These are phyloP conservation scores for Seladonia tumulorum DNA, from an alignment of 2,888 invertebrate genomes.

Conservation along the genomic window DNA sequence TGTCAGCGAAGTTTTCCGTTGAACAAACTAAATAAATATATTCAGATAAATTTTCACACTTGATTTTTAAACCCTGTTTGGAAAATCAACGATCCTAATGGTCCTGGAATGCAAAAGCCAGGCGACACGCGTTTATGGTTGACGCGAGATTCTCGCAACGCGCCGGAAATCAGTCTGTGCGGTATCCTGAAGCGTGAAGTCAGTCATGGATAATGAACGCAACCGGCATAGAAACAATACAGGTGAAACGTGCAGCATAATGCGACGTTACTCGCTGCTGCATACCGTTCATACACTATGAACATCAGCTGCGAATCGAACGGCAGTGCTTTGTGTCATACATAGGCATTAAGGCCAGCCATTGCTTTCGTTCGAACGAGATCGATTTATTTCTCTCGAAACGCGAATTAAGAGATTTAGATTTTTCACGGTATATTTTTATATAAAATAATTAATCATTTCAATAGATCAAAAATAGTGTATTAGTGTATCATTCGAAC, in stretches of 20 bases:
- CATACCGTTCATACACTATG: neutral
- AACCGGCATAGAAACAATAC: slow-evolving; percentile 47
- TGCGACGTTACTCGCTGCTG: neutral
- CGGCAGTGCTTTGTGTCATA: neutral
- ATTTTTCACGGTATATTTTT: neutral
- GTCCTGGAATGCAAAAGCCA: slow-evolving; percentile 41
- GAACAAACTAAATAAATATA: neutral
- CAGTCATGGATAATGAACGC: slow-evolving; percentile 42
- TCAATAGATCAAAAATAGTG: neutral
- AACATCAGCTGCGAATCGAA: neutral
- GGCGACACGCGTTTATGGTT: slow-evolving; percentile 48
- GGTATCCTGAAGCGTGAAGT: slow-evolving; percentile 43
- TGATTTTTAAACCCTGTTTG: neutral
- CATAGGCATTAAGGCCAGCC: neutral
- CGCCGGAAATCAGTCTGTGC: slow-evolving; percentile 34
- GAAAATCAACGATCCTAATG: slow-evolving; percentile 6
- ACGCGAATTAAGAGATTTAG: neutral
- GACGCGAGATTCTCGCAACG: slow-evolving; percentile 45
- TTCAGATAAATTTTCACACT: neutral
- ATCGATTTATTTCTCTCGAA: neutral
- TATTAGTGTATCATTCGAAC: neutral
- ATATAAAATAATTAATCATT: neutral
- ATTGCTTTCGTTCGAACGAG: neutral
- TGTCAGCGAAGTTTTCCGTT: neutral
- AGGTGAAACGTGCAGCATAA: slow-evolving; percentile 31